Base-by-base conservation (phyloP, 2,888 invertebrate genomes). In the Stramonita haemastoma region DNA sequence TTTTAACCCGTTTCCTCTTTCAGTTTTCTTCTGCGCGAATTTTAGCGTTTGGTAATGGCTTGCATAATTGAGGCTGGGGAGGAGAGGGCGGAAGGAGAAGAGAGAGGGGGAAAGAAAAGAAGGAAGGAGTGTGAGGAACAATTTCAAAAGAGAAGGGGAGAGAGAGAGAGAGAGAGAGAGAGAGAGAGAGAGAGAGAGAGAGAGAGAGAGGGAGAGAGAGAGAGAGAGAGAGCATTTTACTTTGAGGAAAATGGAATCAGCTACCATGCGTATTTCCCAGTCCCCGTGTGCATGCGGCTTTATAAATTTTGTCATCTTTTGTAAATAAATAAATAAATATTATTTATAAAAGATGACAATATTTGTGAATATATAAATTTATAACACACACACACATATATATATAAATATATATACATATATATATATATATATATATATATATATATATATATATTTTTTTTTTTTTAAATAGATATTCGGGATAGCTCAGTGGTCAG, bases 111-210 rank as follows among this genome's bases (percentile, higher is more conserved):
- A 34, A 79, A 17, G 34, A 34, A 79, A 13, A 79, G 34, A 79
- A 34, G 34, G 11, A 79, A 32, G 32, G 15, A 79, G 79, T 34
- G 15, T n/a, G n/a, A n/a, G n/a, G n/a, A n/a, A n/a, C n/a, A n/a
- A n/a, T n/a, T n/a, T n/a, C n/a, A 79, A 17, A 79, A 79, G 79
- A 79, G 79, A 79, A 0, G 32, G 79, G 34, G 79, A 34, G 17
- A 34, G 79, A 79, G 11, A 79, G 79, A 79, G 79, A 79, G 11
- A 79, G 34, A 79, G 34, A 79, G 79, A 79, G 79, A 79, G 79
- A 79, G 34, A 79, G 79, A 79, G 15, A 79, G 79, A 79, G 17
- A 79, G 79, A 79, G 34, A 34, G 34, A 79, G 79, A 79, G 34
- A 79, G 79, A 79, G 34, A 79, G 79, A 79, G 79, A 34, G 34